A percentile compares a stretch with the other conserved stretches of the same genome.
Conservation (phyloP, 1,140 invertebrate genomes). For the Neuroterus valhalla region DNA sequence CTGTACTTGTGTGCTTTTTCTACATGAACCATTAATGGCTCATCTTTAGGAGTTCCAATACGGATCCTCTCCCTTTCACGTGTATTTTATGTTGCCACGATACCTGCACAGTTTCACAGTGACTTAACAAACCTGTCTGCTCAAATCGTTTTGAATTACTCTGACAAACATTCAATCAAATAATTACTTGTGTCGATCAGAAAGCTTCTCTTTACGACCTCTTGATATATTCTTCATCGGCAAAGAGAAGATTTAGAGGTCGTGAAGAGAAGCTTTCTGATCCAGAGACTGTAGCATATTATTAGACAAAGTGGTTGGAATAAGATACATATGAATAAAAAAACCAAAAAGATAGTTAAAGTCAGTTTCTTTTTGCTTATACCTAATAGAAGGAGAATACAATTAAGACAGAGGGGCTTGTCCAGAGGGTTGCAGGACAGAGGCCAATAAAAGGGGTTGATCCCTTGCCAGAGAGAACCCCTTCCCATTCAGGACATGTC, state of each 20-base stretch:
- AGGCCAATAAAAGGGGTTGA: conserved; percentile 57
- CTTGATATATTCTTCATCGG: not conserved
- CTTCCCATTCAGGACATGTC: conserved; percentile 57
- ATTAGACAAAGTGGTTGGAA: no score
- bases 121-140: conserved; percentile 40
- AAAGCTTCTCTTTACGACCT: conserved; percentile 23
- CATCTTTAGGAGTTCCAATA: not conserved
- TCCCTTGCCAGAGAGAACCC: conserved; percentile 62
- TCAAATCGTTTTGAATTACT: not conserved
- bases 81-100: conserved; percentile 35
- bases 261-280: no score
- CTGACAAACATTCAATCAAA: conserved; percentile 28
- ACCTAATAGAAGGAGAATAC: not conserved
- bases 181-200: conserved; percentile 44
- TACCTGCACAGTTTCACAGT: conserved; percentile 61
- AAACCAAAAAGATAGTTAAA: not conserved
- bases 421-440: conserved; percentile 43
- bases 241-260: no score
- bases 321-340: no score
- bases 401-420: conserved; percentile 36
- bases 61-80: not conserved
- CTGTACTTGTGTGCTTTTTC: not conserved
- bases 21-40: conserved; percentile 16
- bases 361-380: not conserved
- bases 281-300: no score